Percentiles rank a stretch among this genome's conserved stretches.
Evolutionary conservation across 2,113 vertebrate genomes (phyloP).

Genomic region (Oenanthe melanoleuca): DNA sequence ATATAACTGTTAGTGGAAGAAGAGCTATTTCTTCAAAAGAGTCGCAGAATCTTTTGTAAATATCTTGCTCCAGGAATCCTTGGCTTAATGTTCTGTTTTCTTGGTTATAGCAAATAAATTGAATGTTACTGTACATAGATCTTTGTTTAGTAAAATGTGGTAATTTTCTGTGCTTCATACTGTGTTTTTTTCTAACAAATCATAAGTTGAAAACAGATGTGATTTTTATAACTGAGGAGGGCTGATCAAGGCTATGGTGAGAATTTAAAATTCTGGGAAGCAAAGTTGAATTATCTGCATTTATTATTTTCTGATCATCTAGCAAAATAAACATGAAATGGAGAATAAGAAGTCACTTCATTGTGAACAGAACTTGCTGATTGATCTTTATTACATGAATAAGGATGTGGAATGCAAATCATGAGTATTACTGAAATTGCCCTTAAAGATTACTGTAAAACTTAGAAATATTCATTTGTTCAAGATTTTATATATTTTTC

Average conservation of each 20-base stretch:
- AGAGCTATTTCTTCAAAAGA: not conserved
- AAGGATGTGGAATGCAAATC: not conserved
- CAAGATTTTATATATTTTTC: not conserved
- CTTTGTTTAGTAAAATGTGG: not conserved
- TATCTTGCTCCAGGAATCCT: not conserved
- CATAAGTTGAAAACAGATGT: not conserved
- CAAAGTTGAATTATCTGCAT: not conserved
- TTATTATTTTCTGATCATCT: not conserved
- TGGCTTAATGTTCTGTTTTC: not conserved
- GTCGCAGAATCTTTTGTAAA: not conserved
- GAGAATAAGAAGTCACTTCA: not conserved
- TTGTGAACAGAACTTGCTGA: not conserved
- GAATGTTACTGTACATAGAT: not conserved
- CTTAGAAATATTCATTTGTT: not conserved
- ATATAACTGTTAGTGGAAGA: not conserved
- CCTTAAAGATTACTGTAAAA: not conserved
- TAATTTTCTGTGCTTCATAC: not conserved
- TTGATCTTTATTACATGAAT: not conserved
- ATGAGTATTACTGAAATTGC: not conserved
- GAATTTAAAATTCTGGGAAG: not conserved
- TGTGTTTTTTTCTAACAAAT: not conserved
- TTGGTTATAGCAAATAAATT: not conserved
- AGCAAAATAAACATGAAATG: not conserved
- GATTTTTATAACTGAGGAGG: not conserved
- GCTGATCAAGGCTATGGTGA: not conserved